phyloP scores from a whole-genome alignment of 2,113 vertebrate genomes.

The Petaurus breviceps region DNA sequence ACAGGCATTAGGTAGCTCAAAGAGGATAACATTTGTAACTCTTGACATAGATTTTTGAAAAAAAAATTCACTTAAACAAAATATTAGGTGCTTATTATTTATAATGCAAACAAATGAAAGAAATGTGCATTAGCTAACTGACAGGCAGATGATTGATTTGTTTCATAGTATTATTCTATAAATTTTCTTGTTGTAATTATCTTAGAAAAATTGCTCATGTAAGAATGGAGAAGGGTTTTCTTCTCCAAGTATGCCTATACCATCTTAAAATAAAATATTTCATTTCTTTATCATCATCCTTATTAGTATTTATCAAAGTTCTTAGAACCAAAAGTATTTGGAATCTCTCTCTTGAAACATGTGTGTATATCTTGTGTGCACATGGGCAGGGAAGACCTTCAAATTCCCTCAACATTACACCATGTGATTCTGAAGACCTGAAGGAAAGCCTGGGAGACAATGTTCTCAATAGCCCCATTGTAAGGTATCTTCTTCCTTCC shows the following conservation, averaged over 20 bases:
- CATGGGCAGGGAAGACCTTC: too few species aligned
- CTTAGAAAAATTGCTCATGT: neutral
- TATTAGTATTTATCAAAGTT: neutral
- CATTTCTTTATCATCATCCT: neutral
- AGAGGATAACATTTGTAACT: neutral
- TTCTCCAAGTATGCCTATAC: neutral
- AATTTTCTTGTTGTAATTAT: neutral
- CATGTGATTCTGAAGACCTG: neutral
- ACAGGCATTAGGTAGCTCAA: neutral
- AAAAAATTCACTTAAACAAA: neutral
- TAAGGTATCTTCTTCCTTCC: neutral
- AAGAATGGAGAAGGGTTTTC: neutral
- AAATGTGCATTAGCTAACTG: neutral
- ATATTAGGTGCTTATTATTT: neutral
- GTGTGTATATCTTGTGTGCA: neutral
- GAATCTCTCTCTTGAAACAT: neutral
- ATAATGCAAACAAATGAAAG: neutral
- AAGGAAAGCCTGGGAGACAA: neutral
- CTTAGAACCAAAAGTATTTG: neutral
- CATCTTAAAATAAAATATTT: neutral
- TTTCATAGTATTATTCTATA: neutral
- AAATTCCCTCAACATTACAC: too few species aligned
- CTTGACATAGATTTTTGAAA: neutral
- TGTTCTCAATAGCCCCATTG: neutral
- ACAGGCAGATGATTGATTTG: neutral